phyloP scores from a whole-genome alignment of 1,140 invertebrate genomes.

The Contarinia nasturtii region DNA sequence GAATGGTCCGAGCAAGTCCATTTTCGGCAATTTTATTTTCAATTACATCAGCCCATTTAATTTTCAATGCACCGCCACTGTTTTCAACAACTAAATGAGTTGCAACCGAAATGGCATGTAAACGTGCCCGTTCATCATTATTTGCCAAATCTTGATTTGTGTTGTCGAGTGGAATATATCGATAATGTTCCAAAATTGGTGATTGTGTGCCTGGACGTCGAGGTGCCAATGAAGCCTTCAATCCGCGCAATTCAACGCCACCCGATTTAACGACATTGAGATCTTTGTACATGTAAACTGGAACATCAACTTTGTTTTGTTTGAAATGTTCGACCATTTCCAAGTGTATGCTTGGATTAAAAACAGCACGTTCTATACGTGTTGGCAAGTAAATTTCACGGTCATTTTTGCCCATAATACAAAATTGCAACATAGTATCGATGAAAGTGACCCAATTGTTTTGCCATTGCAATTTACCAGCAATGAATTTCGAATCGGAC shows the following conservation, averaged over 20 bases:
- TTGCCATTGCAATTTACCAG: slow-evolving; percentile 57
- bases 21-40: slow-evolving; percentile 39
- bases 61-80: slow-evolving; percentile 38
- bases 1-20: slow-evolving; percentile 32
- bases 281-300: slow-evolving; percentile 55
- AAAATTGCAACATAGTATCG: slow-evolving; percentile 89
- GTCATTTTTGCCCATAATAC: slow-evolving; percentile 54
- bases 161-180: slow-evolving; percentile 61
- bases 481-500: slow-evolving; percentile 16
- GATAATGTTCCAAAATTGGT: slow-evolving; percentile 61
- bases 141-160: slow-evolving; percentile 28
- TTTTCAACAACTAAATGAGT: slow-evolving; percentile 67
- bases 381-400: slow-evolving; percentile 74
- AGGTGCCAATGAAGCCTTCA: slow-evolving; percentile 79
- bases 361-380: slow-evolving; percentile 55
- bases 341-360: slow-evolving; percentile 56
- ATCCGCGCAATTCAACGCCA: slow-evolving; percentile 73
- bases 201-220: slow-evolving; percentile 53
- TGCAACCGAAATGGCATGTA: slow-evolving; percentile 40
- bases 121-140: slow-evolving; percentile 35
- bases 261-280: slow-evolving; percentile 62
- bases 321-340: slow-evolving; percentile 27
- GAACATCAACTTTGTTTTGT: slow-evolving; percentile 20
- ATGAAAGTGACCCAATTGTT: slow-evolving; percentile 85
- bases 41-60: slow-evolving; percentile 63